Percentiles rank a stretch among this genome's conserved stretches.
Evolutionary conservation across 1,140 invertebrate genomes (phyloP).

Genomic region (Octopus bimaculoides): DNA sequence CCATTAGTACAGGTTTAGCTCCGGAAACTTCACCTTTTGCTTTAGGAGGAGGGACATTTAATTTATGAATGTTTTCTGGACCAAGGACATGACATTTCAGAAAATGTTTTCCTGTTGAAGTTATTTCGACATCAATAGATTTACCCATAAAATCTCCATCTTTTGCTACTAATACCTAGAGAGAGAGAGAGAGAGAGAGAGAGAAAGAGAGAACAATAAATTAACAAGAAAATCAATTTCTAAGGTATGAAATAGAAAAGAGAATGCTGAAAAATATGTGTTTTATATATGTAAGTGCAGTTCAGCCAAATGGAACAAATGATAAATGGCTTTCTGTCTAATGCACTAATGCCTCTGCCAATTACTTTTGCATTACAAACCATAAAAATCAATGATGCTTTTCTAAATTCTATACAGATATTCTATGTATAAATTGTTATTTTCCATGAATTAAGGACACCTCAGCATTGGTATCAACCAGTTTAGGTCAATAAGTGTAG

Average conservation of each 20-base stretch:
- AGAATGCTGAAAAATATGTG: neutral
- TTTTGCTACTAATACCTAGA: constrained; percentile 74
- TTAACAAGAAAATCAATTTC: neutral
- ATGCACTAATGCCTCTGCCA: neutral
- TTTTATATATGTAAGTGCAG: neutral
- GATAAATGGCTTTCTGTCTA: neutral
- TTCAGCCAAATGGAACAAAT: neutral
- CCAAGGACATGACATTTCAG: constrained; percentile 70
- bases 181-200: constrained; percentile 26
- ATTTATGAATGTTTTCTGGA: neutral
- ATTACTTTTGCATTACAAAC: too few species aligned
- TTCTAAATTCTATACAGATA: too few species aligned
- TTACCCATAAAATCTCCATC: constrained; percentile 77
- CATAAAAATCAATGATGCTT: too few species aligned
- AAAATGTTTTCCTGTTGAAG: constrained; percentile 77
- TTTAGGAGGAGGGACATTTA: neutral
- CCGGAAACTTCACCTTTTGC: neutral
- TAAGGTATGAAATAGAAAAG: neutral
- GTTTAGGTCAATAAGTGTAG: too few species aligned
- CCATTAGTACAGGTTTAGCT: neutral
- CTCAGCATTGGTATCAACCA: too few species aligned
- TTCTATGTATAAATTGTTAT: too few species aligned
- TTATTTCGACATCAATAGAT: constrained; percentile 76
- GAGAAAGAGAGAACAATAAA: constrained; percentile 15
- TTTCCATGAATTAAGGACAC: too few species aligned